Base-by-base conservation (phyloP, 23 tunicate genomes). In the Styela clava region DNA sequence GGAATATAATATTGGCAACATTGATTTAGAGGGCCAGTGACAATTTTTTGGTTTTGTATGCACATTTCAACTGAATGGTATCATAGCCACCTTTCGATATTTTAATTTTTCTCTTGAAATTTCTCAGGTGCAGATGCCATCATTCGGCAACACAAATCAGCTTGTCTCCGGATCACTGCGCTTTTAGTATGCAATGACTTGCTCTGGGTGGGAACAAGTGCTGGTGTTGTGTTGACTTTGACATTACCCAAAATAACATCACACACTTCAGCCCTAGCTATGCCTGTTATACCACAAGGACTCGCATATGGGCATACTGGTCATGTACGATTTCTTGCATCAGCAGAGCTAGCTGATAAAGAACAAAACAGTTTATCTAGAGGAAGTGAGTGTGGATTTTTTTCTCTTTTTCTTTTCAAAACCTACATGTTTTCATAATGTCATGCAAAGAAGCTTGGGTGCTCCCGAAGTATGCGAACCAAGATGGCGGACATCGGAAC, bases 271-370 rank as follows among this genome's bases (percentile, higher is more conserved):
- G 37, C 88, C 26, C 64, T 93, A 16, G 79, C 98, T 27, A 44
- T 81, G 24, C 84, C 89, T 21, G 51, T 93, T 69, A 80, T 88
- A 19, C 98, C 98, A 35, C 98, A 88, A 64, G 98, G 98, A 0
- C 86, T 93, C 2, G n/a, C 93, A 23, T 93, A 87, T 74, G 98
- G 98, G 24, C 98, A 93, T 78, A 93, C 98, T 1, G 98, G 98
- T 32, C 98, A 93, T 71, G 98, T 88, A 24, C 79, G 98, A 30
- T 93, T 93, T 71, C 82, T 93, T 0, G 86, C 92, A 33, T 56
- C 92, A 16, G 92, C 84, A 0, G 89, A 93, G 24, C 61, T 78
- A 27, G 30, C 70, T 1, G 90, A 87, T 32, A 84, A 84, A 70
- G 92, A 85, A 35, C 61, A 76, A 12, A 29, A 56, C 27, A 76